phyloP scores from a whole-genome alignment of 2,113 vertebrate species.

The Corythornis vintsioides region DNA sequence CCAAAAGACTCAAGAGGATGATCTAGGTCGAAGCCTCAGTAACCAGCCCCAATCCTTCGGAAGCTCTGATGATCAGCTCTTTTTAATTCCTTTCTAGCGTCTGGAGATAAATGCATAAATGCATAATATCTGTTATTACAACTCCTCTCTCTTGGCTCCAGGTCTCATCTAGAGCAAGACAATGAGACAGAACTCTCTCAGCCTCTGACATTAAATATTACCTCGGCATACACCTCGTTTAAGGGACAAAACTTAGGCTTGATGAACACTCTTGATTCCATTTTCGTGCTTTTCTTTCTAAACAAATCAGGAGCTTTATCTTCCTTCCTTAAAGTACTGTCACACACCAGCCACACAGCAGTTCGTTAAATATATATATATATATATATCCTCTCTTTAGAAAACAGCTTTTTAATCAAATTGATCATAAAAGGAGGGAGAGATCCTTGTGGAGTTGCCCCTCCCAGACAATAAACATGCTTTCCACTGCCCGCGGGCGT shows the following conservation, averaged over 20 bases:
- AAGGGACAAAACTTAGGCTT: neutral
- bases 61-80: neutral
- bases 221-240: neutral
- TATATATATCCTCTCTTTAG: neutral
- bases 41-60: neutral
- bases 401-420: neutral
- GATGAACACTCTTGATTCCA: neutral
- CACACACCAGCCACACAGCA: neutral
- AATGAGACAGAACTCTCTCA: neutral
- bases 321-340: neutral
- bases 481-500: fast-evolving
- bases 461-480: neutral
- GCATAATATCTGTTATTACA: neutral
- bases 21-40: neutral
- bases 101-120: conserved; percentile 8
- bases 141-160: neutral
- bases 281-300: neutral
- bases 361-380: neutral
- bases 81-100: neutral
- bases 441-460: neutral
- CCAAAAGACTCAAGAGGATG: neutral
- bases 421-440: neutral
- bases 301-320: neutral
- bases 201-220: neutral
- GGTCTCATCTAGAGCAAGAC: neutral